Evolutionary conservation across 2,888 invertebrate genomes (phyloP).

Genomic region (Nebria salina): DNA sequence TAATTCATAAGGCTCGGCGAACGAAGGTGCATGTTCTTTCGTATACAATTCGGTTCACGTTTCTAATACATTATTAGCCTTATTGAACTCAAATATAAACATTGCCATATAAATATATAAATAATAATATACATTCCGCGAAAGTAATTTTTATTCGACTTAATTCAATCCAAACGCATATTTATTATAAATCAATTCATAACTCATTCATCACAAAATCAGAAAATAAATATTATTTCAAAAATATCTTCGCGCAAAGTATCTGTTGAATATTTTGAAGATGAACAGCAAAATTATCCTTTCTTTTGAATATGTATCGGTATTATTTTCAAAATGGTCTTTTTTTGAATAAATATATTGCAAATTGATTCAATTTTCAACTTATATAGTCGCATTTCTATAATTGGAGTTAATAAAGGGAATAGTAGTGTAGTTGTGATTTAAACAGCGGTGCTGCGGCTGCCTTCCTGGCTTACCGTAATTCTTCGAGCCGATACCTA

Average conservation of each 20-base stretch:
- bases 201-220: too few relatives aligned
- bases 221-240: too few relatives aligned
- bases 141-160: too few relatives aligned
- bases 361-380: background rate
- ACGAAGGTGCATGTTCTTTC: background rate
- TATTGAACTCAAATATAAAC: background rate
- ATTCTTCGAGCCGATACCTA: conserved; percentile 31
- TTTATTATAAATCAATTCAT: too few relatives aligned
- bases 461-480: conserved; percentile 16
- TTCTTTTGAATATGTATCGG: too few relatives aligned
- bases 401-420: background rate
- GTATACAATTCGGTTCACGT: background rate
- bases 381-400: background rate
- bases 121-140: background rate
- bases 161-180: too few relatives aligned
- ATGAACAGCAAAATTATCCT: too few relatives aligned
- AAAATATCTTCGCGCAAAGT: too few relatives aligned
- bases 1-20: conserved; percentile 36
- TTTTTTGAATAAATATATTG: too few relatives aligned
- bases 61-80: background rate
- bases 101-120: too few relatives aligned
- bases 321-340: too few relatives aligned
- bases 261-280: too few relatives aligned
- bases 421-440: background rate
- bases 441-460: background rate